phyloP scores from a whole-genome alignment of 64 coral and sea anemone species.

The Dendrophyllia cribrosa region DNA sequence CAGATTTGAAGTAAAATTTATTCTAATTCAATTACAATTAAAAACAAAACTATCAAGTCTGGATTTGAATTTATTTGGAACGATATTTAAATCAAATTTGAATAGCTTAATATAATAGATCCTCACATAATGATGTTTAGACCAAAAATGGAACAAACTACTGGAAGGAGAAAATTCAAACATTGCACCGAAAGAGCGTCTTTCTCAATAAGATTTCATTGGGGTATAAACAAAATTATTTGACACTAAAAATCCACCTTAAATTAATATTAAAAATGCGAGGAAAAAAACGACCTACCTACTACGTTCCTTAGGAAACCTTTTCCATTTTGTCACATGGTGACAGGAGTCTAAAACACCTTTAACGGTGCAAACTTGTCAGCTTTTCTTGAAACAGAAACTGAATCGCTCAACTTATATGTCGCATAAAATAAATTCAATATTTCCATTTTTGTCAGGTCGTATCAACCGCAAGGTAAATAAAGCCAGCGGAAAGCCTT shows the following conservation, averaged over 20 bases:
- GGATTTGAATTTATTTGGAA: neutral
- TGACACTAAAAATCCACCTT: neutral
- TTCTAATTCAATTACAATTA: neutral
- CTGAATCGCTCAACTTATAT: neutral
- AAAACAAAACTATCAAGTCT: neutral
- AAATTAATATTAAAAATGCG: neutral
- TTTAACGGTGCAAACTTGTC: neutral
- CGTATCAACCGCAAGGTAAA: conserved; percentile 47
- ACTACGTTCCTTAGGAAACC: neutral
- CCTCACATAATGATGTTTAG: neutral
- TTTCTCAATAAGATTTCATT: neutral
- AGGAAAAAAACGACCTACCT: neutral
- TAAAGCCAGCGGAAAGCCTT: neutral
- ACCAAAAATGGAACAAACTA: neutral
- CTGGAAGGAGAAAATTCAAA: neutral
- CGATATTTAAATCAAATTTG: neutral
- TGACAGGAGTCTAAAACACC: neutral
- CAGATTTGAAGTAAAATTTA: neutral
- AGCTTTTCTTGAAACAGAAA: conserved; percentile 15
- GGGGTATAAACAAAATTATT: neutral
- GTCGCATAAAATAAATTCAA: conserved; percentile 19
- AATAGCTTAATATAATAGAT: neutral
- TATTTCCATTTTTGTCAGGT: conserved; percentile 48
- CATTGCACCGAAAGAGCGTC: neutral
- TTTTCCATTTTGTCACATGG: conserved; percentile 9